Evolutionary conservation across 1,140 invertebrate genomes (phyloP).

Genomic region (Lasioglossum albipes): DNA sequence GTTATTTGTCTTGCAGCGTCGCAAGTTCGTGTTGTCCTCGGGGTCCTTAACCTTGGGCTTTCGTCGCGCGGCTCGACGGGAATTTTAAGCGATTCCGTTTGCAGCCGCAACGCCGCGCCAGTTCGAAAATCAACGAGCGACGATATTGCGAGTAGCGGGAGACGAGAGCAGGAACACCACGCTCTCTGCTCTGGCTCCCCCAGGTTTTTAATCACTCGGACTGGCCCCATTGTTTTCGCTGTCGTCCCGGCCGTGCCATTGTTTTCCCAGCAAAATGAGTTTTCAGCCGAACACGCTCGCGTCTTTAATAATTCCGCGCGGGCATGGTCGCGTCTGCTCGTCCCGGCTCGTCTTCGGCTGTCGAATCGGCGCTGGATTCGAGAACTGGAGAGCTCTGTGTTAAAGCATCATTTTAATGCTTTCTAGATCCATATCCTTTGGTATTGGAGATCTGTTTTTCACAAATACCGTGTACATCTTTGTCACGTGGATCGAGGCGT

Average conservation of each 20-base stretch:
- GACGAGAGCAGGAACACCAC: not conserved
- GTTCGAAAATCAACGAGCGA: too few species aligned
- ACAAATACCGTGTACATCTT: too few species aligned
- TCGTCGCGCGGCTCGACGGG: not conserved
- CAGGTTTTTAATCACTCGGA: conserved; percentile 32
- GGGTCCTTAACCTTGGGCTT: not conserved
- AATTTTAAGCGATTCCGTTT: conserved; percentile 1
- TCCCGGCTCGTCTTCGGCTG: not conserved
- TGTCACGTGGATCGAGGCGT: too few species aligned
- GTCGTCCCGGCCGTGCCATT: conserved; percentile 39
- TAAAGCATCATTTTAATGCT: too few species aligned
- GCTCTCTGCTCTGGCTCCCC: not conserved
- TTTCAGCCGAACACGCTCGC: conserved; percentile 43
- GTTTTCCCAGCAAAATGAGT: conserved; percentile 48
- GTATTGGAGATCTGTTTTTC: too few species aligned
- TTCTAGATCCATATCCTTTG: too few species aligned
- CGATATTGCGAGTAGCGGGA: too few species aligned
- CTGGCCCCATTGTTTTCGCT: conserved; percentile 29
- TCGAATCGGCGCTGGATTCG: not conserved
- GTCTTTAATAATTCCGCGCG: conserved; percentile 41
- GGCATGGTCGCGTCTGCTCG: not conserved
- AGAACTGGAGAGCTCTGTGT: too few species aligned
- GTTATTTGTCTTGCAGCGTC: not conserved
- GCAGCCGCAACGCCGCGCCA: too few species aligned
- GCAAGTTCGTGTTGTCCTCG: not conserved